Evolutionary conservation across 2,797 vertebrate genomes (phyloP).

Genomic region (Hafferia zeledoni): DNA sequence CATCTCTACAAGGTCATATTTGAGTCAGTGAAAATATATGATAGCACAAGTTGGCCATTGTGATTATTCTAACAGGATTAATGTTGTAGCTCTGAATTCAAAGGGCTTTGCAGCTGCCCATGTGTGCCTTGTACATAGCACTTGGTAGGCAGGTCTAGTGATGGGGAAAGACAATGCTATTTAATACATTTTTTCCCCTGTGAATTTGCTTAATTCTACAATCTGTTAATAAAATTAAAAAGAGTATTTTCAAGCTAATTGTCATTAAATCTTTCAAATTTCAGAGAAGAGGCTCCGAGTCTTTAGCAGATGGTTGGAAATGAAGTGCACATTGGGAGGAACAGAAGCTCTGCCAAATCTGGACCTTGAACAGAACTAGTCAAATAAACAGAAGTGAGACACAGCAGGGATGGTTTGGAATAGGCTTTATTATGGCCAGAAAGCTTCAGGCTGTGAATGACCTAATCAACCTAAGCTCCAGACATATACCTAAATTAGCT

Average conservation of each 20-base stretch:
- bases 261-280: conserved; percentile 44
- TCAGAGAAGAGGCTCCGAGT: conserved; percentile 13
- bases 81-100: background rate
- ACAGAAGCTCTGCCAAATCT: conserved; percentile 38
- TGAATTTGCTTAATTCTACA: conserved; percentile 25
- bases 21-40: background rate
- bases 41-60: background rate
- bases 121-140: background rate
- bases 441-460: conserved; percentile 57
- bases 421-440: conserved; percentile 25
- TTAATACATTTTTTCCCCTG: background rate
- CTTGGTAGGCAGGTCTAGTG: conserved; percentile 19
- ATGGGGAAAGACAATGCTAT: background rate
- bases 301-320: conserved; percentile 66
- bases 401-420: conserved; percentile 25
- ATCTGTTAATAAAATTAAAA: conserved; percentile 56
- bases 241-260: conserved; percentile 52
- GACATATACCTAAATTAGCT: background rate
- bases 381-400: conserved; percentile 58
- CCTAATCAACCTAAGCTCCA: conserved; percentile 28
- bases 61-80: background rate
- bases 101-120: background rate
- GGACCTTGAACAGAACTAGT: conserved; percentile 25
- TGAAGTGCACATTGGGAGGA: conserved; percentile 4
- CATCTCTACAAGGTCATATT: background rate